A percentile compares a stretch with the other conserved stretches of the same genome.
These are phyloP conservation scores for Corydoras sp. DNA, from an alignment of 2,113 vertebrate genomes.

Conservation along the genomic window DNA sequence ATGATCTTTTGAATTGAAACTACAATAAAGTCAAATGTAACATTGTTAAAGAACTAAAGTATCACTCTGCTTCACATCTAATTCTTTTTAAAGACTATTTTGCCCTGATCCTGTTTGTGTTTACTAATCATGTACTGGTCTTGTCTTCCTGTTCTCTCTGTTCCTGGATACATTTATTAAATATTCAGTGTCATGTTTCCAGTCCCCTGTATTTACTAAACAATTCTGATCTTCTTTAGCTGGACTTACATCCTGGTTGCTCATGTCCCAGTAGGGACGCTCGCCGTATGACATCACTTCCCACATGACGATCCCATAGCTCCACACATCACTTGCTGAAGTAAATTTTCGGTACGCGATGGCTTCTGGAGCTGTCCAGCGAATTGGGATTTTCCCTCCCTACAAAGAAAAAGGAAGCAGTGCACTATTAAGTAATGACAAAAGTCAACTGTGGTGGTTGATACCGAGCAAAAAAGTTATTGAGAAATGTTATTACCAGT, in stretches of 20 bases:
- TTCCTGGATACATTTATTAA: no score
- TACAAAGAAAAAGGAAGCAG: constrained; percentile 43
- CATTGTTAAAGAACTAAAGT: no score
- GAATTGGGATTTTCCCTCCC: constrained; percentile 97
- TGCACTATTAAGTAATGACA: no score
- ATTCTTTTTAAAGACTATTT: no score
- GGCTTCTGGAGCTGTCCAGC: constrained; percentile 95
- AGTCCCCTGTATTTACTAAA: no score
- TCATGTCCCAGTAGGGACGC: constrained; percentile 98
- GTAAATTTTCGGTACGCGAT: constrained; percentile 98
- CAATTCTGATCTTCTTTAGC: constrained; percentile 76
- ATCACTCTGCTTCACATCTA: no score
- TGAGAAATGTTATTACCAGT: constrained; percentile 64
- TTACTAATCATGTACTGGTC: no score
- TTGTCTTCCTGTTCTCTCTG: no score
- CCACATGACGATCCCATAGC: constrained; percentile 98
- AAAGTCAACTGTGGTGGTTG: not conserved
- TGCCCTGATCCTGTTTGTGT: no score
- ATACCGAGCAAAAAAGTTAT: constrained; percentile 28
- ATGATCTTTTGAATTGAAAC: no score
- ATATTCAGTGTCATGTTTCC: no score
- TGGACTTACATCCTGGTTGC: constrained; percentile 97
- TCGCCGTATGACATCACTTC: constrained; percentile 98
- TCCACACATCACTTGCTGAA: constrained; percentile 96
- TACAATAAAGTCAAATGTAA: no score